Percentiles rank a stretch among this genome's conserved stretches.
Evolutionary conservation across 2,797 vertebrate genomes (phyloP).

Genomic region (Setipinna tenuifilis): DNA sequence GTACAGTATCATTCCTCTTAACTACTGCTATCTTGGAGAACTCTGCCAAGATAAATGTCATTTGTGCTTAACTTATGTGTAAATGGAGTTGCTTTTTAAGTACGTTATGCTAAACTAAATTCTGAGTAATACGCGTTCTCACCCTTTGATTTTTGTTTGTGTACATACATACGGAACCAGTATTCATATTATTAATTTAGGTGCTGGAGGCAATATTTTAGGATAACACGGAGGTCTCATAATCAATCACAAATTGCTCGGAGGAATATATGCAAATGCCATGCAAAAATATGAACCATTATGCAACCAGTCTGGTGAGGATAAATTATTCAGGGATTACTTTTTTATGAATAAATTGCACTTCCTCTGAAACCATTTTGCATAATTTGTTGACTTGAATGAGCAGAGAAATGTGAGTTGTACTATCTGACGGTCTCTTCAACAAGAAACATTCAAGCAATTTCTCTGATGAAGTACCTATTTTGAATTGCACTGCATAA

Average conservation of each 20-base stretch:
- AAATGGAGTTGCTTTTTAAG: too few relatives aligned
- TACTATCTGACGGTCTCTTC: not conserved
- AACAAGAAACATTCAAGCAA: not conserved
- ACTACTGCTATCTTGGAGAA: too few relatives aligned
- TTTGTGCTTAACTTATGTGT: not conserved
- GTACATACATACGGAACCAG: not conserved
- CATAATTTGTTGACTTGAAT: constrained; percentile 7
- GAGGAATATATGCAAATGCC: constrained; percentile 5
- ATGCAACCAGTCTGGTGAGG: constrained; percentile 5
- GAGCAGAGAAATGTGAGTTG: not conserved
- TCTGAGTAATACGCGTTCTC: not conserved
- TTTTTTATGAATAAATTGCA: constrained; percentile 12
- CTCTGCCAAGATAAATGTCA: not conserved
- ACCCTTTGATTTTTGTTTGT: not conserved
- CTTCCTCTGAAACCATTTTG: constrained; percentile 19
- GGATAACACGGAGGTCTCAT: not conserved
- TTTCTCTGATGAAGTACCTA: not conserved
- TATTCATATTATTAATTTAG: not conserved
- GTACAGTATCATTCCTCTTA: not conserved
- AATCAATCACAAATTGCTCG: constrained; percentile 19
- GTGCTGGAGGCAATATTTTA: constrained; percentile 4
- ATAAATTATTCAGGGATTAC: not conserved
- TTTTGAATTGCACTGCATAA: not conserved
- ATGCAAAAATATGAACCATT: constrained; percentile 17
- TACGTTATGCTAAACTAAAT: too few relatives aligned